A percentile compares a stretch with the other conserved stretches of the same genome.
These are phyloP conservation scores for Cuculus canorus DNA, from an alignment of 2,797 vertebrate genomes.

Conservation along the genomic window DNA sequence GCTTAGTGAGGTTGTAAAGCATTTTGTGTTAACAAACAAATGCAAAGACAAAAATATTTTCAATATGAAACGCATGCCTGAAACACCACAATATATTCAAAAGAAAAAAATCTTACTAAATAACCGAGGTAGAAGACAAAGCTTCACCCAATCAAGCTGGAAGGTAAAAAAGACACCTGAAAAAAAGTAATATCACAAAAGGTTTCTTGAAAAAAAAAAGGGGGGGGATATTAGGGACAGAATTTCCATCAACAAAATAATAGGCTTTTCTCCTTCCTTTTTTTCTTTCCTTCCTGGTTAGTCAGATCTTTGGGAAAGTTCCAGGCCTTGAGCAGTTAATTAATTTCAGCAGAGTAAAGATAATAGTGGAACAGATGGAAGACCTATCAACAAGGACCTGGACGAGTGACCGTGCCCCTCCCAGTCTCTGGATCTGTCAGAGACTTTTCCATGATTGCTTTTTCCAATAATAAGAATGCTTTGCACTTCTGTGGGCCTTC, in stretches of 20 bases:
- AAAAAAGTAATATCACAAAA: background rate
- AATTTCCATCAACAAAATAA: background rate
- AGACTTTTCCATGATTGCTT: background rate
- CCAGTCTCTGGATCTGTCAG: background rate
- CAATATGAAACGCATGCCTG: background rate
- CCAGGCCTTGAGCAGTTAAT: background rate
- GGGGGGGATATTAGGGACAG: background rate
- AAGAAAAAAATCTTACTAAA: background rate
- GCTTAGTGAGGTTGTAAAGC: background rate
- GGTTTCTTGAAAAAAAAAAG: background rate
- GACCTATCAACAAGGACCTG: background rate
- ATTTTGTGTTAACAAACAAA: background rate
- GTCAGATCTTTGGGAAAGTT: background rate
- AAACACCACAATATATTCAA: background rate
- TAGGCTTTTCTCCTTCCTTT: background rate
- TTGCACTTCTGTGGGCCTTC: background rate
- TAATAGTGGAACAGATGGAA: background rate
- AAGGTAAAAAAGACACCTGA: background rate
- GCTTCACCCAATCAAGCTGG: background rate
- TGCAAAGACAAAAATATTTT: background rate
- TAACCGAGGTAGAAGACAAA: background rate
- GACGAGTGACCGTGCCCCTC: background rate
- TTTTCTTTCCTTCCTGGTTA: background rate
- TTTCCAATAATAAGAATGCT: background rate
- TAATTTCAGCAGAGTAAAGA: background rate